phyloP scores from a whole-genome alignment of 2,888 invertebrate species.

The Pterobdella sp. region DNA sequence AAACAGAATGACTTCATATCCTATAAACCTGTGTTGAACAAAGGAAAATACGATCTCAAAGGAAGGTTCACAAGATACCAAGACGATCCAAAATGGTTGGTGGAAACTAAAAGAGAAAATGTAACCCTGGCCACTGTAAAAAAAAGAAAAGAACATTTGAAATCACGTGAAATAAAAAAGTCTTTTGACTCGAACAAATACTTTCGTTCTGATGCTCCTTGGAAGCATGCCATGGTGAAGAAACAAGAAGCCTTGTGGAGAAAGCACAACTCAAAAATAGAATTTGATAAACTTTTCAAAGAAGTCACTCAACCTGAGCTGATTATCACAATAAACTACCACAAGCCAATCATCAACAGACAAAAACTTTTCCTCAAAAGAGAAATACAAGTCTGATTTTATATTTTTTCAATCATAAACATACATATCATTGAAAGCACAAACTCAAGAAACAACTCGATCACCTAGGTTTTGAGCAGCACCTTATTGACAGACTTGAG shows the following conservation, averaged over 20 bases:
- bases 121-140: background rate
- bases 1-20: too few species aligned
- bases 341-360: background rate
- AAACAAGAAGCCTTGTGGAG: background rate
- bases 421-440: background rate
- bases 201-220: background rate
- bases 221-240: conserved; percentile 9
- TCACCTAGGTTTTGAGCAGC: background rate
- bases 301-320: background rate
- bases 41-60: background rate
- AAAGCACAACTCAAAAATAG: background rate
- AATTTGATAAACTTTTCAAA: background rate
- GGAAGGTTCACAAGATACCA: background rate
- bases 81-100: conserved; percentile 13
- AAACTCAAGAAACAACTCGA: too few species aligned
- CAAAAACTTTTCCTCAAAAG: background rate
- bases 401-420: too few species aligned
- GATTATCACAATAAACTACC: background rate
- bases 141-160: background rate
- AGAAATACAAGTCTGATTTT: background rate
- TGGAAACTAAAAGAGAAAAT: background rate
- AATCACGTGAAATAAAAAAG: background rate
- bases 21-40: too few species aligned
- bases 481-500: background rate
- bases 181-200: background rate